Evolutionary conservation across 2,888 invertebrate genomes (phyloP), one percentile per base, ranked within the genome.

Genomic region (Mimachlamys varia): DNA sequence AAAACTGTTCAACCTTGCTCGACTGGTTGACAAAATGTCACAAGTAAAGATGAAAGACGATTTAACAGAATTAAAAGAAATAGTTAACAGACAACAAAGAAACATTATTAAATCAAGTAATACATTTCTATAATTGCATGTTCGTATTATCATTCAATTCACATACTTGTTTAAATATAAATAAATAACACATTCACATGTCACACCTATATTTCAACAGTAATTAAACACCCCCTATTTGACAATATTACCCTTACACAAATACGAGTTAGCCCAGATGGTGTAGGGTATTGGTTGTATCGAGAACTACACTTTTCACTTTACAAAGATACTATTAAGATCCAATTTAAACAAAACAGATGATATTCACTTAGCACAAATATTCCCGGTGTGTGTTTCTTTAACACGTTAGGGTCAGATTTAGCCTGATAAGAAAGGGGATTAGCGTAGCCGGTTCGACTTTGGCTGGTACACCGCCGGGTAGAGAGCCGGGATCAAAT

Each of bases 361-460:
- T 76, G 76, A 76, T 76, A 27, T 76, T 76, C 76, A 76, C 76
- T 76, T 76, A 33, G 76, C 33, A 27, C 27, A 76, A 76, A 33
- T 76, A 76, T 33, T 76, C 33, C 27, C 76, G 27, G 76, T 76
- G 76, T 76, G 76, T 76, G 33, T 33, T 33, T 76, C 22, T 58
- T 4, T 12, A 33, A 15, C 27, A n/a, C 27, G 27, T 27, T 76
- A 33, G 33, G 76, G 76, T 27, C 0, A 33, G 58, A 19, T 76
- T 76, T 76, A 76, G 76, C 33, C 76, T 33, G 76, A 76, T 76
- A 76, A 76, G 76, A 76, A 27, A 76, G 76, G 27, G 76, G 76
- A 76, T 76, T 76, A 76, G 76, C 27, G 33, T 33, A 27, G 33
- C 76, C 33, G 76, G 76, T 33, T 2, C 76, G 76, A 33, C 76